Percentiles rank a stretch among this genome's conserved stretches.
Evolutionary conservation across 2,113 vertebrate genomes (phyloP).

Genomic region (Calidris pugnax): DNA sequence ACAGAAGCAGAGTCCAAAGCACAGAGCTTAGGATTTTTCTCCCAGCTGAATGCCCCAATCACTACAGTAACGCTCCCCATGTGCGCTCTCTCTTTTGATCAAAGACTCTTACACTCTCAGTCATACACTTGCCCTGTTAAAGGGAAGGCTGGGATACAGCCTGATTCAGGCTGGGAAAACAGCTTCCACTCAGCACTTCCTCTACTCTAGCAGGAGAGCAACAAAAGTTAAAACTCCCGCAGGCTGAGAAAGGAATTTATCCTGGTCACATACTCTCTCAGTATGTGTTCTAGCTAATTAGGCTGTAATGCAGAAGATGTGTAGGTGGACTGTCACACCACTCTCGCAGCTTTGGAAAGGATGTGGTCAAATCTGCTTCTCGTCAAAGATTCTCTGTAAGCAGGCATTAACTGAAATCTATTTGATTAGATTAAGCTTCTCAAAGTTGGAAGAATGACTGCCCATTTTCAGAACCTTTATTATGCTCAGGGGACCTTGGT

Average conservation of each 20-base stretch:
- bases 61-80: not conserved
- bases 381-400: not conserved
- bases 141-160: no score
- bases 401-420: not conserved
- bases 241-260: not conserved
- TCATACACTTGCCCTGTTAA: not conserved
- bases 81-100: not conserved
- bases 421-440: not conserved
- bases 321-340: not conserved
- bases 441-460: not conserved
- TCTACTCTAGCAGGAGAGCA: accelerated
- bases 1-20: not conserved
- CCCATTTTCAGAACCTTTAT: not conserved
- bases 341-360: not conserved
- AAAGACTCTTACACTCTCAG: not conserved
- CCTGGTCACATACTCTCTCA: not conserved
- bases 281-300: not conserved
- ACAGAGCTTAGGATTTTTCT: not conserved
- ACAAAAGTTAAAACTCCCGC: not conserved
- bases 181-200: not conserved
- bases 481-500: not conserved
- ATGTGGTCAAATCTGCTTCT: not conserved
- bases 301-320: not conserved
- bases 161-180: no score
- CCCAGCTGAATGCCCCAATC: not conserved